Evolutionary conservation across 2,797 vertebrate species (phyloP).

Genomic region (Gallinago solitaria): DNA sequence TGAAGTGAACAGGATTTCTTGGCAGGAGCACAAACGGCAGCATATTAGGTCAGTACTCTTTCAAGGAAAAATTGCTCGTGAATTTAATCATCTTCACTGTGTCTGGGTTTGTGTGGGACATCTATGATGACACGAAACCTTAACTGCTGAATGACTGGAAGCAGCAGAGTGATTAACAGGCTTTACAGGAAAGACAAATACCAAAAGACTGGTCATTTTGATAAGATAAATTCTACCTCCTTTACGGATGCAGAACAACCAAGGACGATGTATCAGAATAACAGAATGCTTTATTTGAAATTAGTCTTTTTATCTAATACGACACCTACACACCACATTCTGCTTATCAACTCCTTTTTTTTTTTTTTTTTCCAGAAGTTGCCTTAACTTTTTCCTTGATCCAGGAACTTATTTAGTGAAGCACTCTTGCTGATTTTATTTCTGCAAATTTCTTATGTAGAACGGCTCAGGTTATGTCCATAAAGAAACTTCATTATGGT

Average conservation of each 20-base stretch:
- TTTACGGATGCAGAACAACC: neutral
- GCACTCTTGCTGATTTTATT: neutral
- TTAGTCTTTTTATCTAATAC: neutral
- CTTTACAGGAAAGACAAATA: neutral
- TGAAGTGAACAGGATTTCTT: neutral
- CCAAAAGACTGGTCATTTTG: neutral
- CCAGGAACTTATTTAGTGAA: neutral
- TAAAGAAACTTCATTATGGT: neutral
- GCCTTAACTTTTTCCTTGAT: neutral
- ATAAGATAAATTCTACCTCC: neutral
- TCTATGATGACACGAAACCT: neutral
- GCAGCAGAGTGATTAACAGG: neutral
- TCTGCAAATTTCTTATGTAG: neutral
- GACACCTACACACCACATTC: rapidly evolving
- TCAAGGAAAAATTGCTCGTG: neutral
- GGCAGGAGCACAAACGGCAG: neutral
- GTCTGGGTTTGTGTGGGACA: neutral
- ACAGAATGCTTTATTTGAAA: neutral
- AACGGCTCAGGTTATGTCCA: neutral
- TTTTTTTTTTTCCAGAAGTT: neutral
- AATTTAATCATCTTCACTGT: neutral
- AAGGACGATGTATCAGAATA: neutral
- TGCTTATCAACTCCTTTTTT: neutral
- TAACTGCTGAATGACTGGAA: neutral
- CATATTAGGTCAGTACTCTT: neutral